phyloP scores from a whole-genome alignment of 2,797 vertebrate species.

The Perodicticus potto region DNA sequence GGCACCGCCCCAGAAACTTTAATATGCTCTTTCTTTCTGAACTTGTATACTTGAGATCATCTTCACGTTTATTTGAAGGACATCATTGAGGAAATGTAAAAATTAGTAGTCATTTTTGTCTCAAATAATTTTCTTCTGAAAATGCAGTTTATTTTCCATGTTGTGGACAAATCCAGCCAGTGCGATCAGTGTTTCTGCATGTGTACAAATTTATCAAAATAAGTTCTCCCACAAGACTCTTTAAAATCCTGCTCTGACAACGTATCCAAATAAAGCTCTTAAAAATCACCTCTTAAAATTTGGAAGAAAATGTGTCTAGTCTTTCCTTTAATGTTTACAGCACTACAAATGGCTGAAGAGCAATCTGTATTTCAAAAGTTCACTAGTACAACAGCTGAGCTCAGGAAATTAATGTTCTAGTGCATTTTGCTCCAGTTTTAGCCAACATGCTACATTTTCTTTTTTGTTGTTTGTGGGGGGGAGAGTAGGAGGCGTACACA shows the following conservation, averaged over 20 bases:
- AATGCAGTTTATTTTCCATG: too few relatives aligned
- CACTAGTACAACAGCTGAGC: background rate
- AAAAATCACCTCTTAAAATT: background rate
- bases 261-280: background rate
- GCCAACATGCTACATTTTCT: too few relatives aligned
- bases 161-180: background rate
- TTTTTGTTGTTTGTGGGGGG: too few relatives aligned
- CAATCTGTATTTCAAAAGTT: background rate
- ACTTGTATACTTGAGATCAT: background rate
- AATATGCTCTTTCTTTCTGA: background rate
- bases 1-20: background rate
- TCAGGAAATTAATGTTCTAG: background rate
- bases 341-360: background rate
- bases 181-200: too few relatives aligned
- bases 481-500: too few relatives aligned
- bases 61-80: background rate
- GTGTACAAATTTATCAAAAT: too few relatives aligned
- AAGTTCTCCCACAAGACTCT: too few relatives aligned
- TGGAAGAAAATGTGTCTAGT: background rate
- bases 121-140: background rate
- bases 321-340: background rate
- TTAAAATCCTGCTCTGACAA: too few relatives aligned
- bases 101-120: background rate
- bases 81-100: background rate
- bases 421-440: too few relatives aligned